Evolutionary conservation across 2,797 vertebrate genomes (phyloP).

Genomic region (Chelmon rostratus): DNA sequence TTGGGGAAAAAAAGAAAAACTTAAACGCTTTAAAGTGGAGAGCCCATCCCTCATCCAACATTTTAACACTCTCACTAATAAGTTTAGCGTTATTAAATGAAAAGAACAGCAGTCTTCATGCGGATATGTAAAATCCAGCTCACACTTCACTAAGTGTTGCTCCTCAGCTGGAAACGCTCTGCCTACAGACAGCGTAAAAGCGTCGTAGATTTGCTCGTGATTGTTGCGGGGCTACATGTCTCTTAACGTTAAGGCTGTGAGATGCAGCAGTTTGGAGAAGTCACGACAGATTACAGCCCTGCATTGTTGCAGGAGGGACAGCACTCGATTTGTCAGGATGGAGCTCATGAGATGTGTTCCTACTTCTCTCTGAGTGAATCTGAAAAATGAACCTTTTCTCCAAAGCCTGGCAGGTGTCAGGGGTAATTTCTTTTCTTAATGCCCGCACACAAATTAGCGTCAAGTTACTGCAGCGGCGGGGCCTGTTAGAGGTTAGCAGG

Average conservation of each 20-base stretch:
- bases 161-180: conserved; percentile 31
- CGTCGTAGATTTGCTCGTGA: conserved; percentile 53
- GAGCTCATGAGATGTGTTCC: background rate
- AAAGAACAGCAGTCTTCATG: conserved; percentile 53
- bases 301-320: conserved; percentile 6
- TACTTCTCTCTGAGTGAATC: background rate
- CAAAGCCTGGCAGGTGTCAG: conserved; percentile 3
- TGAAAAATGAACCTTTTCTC: background rate
- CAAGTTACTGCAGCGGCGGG: background rate
- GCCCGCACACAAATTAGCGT: background rate
- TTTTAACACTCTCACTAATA: conserved; percentile 63
- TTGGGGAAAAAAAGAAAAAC: conserved; percentile 22
- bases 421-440: background rate
- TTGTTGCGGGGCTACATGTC: conserved; percentile 32
- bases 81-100: conserved; percentile 52
- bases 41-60: conserved; percentile 71
- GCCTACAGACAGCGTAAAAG: conserved; percentile 19
- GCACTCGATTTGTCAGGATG: conserved; percentile 12
- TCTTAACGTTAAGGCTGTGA: conserved; percentile 7
- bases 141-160: conserved; percentile 27
- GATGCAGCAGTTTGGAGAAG: conserved; percentile 4
- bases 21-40: conserved; percentile 61
- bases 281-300: background rate
- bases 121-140: conserved; percentile 49
- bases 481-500: background rate